A percentile compares a stretch with the other conserved stretches of the same genome.
Conservation (phyloP, 1,140 invertebrate species). For the Lepeophtheirus salmonis region DNA sequence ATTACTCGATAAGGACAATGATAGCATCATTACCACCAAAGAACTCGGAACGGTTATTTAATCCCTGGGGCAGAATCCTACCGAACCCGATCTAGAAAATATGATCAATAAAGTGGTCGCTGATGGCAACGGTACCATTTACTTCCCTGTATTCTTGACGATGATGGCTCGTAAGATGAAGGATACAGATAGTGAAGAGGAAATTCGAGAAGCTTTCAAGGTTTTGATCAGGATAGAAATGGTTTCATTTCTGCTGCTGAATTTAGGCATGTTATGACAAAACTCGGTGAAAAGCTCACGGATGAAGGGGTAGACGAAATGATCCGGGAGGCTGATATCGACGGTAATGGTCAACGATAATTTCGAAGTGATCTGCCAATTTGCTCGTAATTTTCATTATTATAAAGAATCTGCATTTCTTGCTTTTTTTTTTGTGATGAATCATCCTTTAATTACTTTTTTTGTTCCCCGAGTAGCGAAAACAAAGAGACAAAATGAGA, state of each 20-base stretch:
- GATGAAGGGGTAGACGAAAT: conserved; percentile 90
- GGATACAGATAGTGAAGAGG: conserved; percentile 94
- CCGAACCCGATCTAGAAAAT: conserved; percentile 95
- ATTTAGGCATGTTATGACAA: conserved; percentile 92
- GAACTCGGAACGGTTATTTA: conserved; percentile 98
- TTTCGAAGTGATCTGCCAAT: conserved; percentile 22
- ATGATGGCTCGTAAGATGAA: too few relatives aligned
- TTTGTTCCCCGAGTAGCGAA: too few relatives aligned
- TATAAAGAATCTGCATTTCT: too few relatives aligned
- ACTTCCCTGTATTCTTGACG: too few relatives aligned
- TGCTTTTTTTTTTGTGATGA: too few relatives aligned
- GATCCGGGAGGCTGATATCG: conserved; percentile 76
- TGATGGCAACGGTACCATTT: too few relatives aligned
- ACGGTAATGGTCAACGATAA: conserved; percentile 51
- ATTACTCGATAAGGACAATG: conserved; percentile 97
- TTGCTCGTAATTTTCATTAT: background rate
- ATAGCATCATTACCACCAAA: conserved; percentile 98
- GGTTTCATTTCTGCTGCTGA: conserved; percentile 90
- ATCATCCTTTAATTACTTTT: too few relatives aligned
- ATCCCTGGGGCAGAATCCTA: conserved; percentile 95
- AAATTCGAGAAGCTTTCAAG: conserved; percentile 62
- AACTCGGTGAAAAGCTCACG: conserved; percentile 93
- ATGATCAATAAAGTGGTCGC: conserved; percentile 99
- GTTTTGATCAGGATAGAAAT: conserved; percentile 93
- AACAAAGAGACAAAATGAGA: too few relatives aligned